Percentiles rank a stretch among this genome's conserved stretches.
Evolutionary conservation across 2,888 invertebrate species (phyloP).

Genomic region (Antitype chi): DNA sequence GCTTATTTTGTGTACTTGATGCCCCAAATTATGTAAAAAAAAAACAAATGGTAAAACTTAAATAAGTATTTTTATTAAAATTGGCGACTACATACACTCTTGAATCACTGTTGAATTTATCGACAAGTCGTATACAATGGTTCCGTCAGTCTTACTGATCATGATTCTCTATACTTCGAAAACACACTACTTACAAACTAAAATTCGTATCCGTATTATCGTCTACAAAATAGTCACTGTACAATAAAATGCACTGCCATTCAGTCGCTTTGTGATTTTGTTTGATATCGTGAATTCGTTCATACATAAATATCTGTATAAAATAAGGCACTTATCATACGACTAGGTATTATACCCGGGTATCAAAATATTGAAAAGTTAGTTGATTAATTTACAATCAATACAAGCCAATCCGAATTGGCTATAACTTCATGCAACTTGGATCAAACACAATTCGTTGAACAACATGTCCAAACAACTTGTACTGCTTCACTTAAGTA

Average conservation of each 20-base stretch:
- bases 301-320: conserved; percentile 58
- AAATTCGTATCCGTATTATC: conserved; percentile 52
- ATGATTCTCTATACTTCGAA: conserved; percentile 48
- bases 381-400: conserved; percentile 33
- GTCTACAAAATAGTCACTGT: conserved; percentile 35
- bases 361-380: conserved; percentile 48
- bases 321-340: conserved; percentile 83
- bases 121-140: conserved; percentile 34
- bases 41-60: conserved; percentile 34
- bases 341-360: conserved; percentile 78
- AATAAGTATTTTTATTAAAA: conserved; percentile 56
- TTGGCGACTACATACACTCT: conserved; percentile 46
- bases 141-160: conserved; percentile 66
- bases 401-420: conserved; percentile 18
- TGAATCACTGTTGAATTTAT: conserved; percentile 50
- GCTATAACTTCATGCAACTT: conserved; percentile 7
- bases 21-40: conserved; percentile 1
- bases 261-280: conserved; percentile 11
- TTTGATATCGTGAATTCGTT: conserved; percentile 17
- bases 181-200: conserved; percentile 60
- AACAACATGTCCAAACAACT: conserved; percentile 34
- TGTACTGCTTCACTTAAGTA: conserved; percentile 44
- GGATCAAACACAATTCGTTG: conserved; percentile 34
- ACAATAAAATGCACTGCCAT: conserved; percentile 36
- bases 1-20: background rate